Base-by-base conservation (phyloP, 2,888 invertebrate species). In the Schrankia costaestrigalis region DNA sequence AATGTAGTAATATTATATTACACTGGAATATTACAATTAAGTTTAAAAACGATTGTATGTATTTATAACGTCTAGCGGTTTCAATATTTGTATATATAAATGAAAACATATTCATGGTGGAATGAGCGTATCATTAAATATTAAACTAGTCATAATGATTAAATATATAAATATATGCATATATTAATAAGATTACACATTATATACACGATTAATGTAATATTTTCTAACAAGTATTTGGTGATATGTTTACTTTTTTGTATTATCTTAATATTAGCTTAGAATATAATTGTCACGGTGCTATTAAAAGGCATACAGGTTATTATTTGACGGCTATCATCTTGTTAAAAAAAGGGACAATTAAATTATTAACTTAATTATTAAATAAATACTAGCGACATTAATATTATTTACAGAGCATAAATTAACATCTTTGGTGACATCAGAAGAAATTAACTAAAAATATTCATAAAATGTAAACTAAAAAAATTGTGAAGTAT, bases 221-320 rank as follows among this genome's bases (percentile, higher is more conserved):
- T 52, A 54, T 35, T 26, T 45, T 56, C 49, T 53, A 46, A 46
- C 39, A 56, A 49, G 56, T 43, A 46, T 31, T 46, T 54, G 56
- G 54, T 60, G 65, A 65, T 65, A 65, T 65, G 65, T 64, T 57
- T 56, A 40, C 45, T 13, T 52, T 42, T 63, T 59, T 54, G 46
- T 56, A 35, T 43, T 41, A 58, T 31, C 51, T 53, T 54, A 57
- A 46, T 30, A 23, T 46, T 55, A 51, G 42, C 55, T 51, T 54
- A 57, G 31, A 43, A 38, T 39, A 52, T 47, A 53, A 44, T 48
- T 53, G 47, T 49, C 41, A 46, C 60, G 52, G 56, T 62, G 52
- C 56, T 58, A 35, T 46, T 41, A 33, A 33, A 56, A 58, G 48
- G 55, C 53, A 53, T 46, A 46, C 42, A 41, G 41, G 36, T 42